Evolutionary conservation across 1,140 invertebrate genomes (phyloP), one percentile per base, ranked within the genome.

Genomic region (Lysiphlebus fabarum): DNA sequence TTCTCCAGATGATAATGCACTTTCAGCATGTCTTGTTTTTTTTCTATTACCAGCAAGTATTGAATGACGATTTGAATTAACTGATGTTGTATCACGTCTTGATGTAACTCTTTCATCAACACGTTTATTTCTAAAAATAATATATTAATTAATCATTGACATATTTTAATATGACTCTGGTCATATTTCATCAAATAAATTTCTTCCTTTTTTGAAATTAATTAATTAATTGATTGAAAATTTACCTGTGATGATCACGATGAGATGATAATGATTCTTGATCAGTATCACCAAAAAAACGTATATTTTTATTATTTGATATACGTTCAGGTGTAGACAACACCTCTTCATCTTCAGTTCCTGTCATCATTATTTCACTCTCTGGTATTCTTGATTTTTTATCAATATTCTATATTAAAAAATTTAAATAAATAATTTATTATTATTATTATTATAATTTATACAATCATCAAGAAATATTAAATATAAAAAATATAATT

Each of bases 231-330:
- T n/a, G n/a, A n/a, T n/a, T n/a, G n/a, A n/a, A 51, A 54, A 54
- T 33, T 64, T 67, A 78, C 76, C 75, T 77, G 63, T 71, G 73
- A 56, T 37, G 49, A 51, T 77, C 74, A 66, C 72, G 72, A 53
- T 76, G 77, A 11, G 76, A 78, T 48, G 76, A 74, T 59, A 77
- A 84, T 5, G 87, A 89, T 67, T 90, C 88, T 51, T 83, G 79
- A 70, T 91, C 89, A 2, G 89, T 90, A 71, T 91, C 90, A 2
- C 89, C 90, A 72, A 90, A 91, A 79, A 90, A 91, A 37, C 90
- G 82, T 6, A 91, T 79, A 75, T 85, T 90, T 67, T 90, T 90
- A 65, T 78, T 75, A 38, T 74, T 75, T 12, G 72, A 76, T 37
- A 69, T 68, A 57, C 75, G 66, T 65, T 78, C 76, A 34, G 76